A percentile compares a stretch with the other conserved stretches of the same genome.
Conservation (phyloP, 2,113 vertebrate genomes). For the Herpailurus yagouaroundi region DNA sequence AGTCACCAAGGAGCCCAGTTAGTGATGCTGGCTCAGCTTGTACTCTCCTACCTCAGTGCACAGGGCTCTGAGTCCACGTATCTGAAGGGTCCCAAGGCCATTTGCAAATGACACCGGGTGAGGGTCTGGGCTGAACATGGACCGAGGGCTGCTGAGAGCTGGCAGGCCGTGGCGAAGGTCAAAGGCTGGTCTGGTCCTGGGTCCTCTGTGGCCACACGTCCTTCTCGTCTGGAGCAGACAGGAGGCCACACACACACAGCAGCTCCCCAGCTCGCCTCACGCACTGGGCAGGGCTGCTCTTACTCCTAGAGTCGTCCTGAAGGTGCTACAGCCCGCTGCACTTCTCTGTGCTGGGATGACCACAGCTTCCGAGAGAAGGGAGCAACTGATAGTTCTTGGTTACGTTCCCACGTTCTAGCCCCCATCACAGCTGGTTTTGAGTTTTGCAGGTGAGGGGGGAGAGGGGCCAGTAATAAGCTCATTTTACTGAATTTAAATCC, state of each 20-base stretch:
- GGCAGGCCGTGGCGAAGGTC: not conserved
- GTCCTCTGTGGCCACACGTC: not conserved
- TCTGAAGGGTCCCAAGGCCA: not conserved
- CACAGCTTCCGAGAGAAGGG: not conserved
- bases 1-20: not conserved
- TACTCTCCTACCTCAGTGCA: not conserved
- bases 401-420: not conserved
- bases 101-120: not conserved
- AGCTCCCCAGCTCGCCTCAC: not conserved
- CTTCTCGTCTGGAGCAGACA: not conserved
- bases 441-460: not conserved
- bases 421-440: not conserved
- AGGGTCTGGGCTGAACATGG: not conserved
- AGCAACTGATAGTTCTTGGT: not conserved
- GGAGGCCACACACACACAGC: fast-evolving
- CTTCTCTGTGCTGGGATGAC: not conserved
- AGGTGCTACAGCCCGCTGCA: not conserved
- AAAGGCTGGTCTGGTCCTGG: not conserved
- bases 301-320: not conserved
- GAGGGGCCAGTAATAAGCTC: not conserved
- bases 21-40: not conserved
- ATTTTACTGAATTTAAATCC: slow-evolving; percentile 13
- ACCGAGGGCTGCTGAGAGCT: not conserved
- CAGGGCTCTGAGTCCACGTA: not conserved
- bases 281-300: not conserved